Evolutionary conservation across 92 coral and sea anemone species (phyloP), one percentile per base, ranked within the genome.

Genomic region (Zoanthus gigantus): DNA sequence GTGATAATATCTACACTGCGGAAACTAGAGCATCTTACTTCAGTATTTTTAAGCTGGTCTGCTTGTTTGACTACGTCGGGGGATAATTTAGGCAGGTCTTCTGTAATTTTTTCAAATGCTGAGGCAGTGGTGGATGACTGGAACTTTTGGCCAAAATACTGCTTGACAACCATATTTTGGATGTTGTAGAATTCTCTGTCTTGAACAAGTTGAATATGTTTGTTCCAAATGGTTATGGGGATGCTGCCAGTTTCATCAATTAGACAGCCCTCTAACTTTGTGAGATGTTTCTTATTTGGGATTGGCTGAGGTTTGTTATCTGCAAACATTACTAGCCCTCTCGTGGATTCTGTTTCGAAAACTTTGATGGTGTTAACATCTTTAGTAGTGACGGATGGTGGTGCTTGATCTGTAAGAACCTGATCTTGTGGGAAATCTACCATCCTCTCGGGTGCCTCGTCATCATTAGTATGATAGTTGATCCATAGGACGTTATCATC

Each of bases 71-170:
- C 71, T 18, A 63, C 65, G 1, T 44, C 8, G 37, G 82, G 28
- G 16, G 44, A 34, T 44, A 9, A 50, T 45, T 11, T 48, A 29
- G 77, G 30, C 42, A 65, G 18, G 53, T 83, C 89, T 50, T 15
- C 61, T n/a, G 44, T 67, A 32, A 85, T 47, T 54, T 75, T 42
- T n/a, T 76, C 48, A 68, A 90, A 32, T 23, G 53, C 68, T 71
- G 92, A 83, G 50, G 73, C 67, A 63, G 74, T 53, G 23, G 89
- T 86, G 28, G 89, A 86, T 30, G 92, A 82, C 76, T 83, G 45
- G 92, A 74, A 90, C 63, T 83, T 63, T 56, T 84, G 61, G 50
- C 92, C 86, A 57, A 52, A 23, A 71, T 84, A 84, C 46, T 84
- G 88, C 57, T 56, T 46, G 66, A 84, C 78, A 67, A 46, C 61